Evolutionary conservation across 2,797 vertebrate genomes (phyloP).

Genomic region (Chloroceryle amazona): DNA sequence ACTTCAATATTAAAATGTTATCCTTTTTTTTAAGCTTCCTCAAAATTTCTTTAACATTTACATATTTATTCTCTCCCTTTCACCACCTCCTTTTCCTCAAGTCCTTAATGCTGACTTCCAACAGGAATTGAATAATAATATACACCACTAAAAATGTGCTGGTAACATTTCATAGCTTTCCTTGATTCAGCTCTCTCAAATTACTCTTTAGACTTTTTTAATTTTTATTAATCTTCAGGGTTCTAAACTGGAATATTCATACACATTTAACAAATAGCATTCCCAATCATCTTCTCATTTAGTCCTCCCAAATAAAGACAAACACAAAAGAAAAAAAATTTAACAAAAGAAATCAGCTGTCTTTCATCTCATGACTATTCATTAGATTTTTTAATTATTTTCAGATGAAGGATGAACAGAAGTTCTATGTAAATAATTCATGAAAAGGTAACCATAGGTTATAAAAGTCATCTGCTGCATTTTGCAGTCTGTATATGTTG

Average conservation of each 20-base stretch:
- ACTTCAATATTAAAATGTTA: neutral
- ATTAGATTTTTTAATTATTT: constrained; percentile 20
- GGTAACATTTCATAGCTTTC: neutral
- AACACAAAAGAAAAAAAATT: neutral
- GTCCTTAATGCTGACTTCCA: neutral
- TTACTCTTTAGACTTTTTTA: neutral
- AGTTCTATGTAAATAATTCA: constrained; percentile 20
- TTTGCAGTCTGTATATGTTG: neutral
- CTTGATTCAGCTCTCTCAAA: neutral
- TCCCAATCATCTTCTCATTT: neutral
- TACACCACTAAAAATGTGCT: neutral
- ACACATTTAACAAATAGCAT: neutral
- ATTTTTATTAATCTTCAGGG: neutral
- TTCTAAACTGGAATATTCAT: neutral
- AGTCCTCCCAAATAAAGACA: neutral
- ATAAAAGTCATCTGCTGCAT: neutral
- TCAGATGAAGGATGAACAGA: neutral
- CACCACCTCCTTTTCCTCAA: neutral
- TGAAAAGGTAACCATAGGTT: neutral
- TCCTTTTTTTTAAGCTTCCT: neutral
- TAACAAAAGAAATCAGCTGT: neutral
- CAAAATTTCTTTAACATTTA: neutral
- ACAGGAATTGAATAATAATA: neutral
- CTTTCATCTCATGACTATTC: constrained; percentile 6
- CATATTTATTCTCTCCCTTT: neutral